Evolutionary conservation across 2,113 vertebrate species (phyloP), one percentile per base, ranked within the genome.

Genomic region (Sinocyclocheilus maitianheensis): DNA sequence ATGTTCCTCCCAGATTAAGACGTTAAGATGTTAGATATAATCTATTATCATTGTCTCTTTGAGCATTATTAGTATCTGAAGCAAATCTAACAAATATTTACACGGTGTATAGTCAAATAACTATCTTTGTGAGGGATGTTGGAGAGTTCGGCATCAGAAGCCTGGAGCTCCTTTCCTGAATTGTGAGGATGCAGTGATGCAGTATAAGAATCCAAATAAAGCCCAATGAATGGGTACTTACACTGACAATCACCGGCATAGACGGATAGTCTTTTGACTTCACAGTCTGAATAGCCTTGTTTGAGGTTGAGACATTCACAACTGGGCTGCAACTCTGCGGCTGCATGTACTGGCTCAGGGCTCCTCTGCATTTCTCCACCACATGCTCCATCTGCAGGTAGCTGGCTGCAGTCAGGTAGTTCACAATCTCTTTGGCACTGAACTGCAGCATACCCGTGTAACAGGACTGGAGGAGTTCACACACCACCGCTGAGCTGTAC

Each of bases 311-410:
- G 37, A 46, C 7, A 90, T 91, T 89, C 65, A 94, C 94, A 0
- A 76, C 71, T 6, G 88, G 77, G 80, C 71, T 88, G 20, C 90
- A 89, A 22, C 93, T 96, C 85, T 95, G 95, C 3, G 96, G 94
- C 84, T 97, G 95, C 69, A 98, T 94, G 86, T 97, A 97, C 55
- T 96, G 96, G 30, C 95, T 95, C 67, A 98, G 88, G 0, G 97
- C 97, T 0, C 96, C 95, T 7, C 97, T 86, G 90, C 97, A 98
- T 6, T 96, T 96, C 93, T 97, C 97, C 79, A 98, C 97, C 46
- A 98, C 97, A 37, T 97, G 96, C 86, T 98, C 97, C 97, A 98
- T 98, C 90, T 98, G 97, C 62, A 98, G 92, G 92, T 98, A 98
- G 74, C 97, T 98, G 84, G 97, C 97, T 0, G 97, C 97, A 0